A percentile compares a stretch with the other conserved stretches of the same genome.
Evolutionary conservation across 2,797 vertebrate genomes (phyloP).

Genomic region (Hydrophis major): DNA sequence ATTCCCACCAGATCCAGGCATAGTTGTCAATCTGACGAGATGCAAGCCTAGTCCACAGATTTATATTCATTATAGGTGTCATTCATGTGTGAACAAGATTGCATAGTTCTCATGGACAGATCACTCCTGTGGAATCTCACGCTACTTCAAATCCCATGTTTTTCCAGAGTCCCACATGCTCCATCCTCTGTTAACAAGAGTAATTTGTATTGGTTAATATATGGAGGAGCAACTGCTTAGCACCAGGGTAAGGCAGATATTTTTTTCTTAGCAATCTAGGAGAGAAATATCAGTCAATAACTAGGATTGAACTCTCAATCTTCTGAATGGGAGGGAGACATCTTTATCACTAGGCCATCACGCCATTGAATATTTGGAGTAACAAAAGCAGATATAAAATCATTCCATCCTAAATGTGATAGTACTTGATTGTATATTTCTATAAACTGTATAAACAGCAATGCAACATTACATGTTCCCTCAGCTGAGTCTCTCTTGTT

Average conservation of each 20-base stretch:
- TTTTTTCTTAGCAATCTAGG: not conserved
- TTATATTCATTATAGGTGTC: not conserved
- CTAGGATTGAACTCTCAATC: not conserved
- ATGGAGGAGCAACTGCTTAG: not conserved
- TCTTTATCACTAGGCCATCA: not conserved
- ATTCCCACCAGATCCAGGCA: not conserved
- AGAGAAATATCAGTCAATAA: not conserved
- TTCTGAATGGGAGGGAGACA: not conserved
- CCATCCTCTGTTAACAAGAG: not conserved
- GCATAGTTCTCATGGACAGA: not conserved
- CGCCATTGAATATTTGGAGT: not conserved
- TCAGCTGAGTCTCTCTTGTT: not conserved
- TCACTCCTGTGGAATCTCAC: not conserved
- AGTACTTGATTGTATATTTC: not conserved
- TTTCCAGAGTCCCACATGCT: not conserved
- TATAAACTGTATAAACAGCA: not conserved
- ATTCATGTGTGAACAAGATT: not conserved
- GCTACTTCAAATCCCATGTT: not conserved
- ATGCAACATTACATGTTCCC: not conserved
- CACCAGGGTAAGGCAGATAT: not conserved
- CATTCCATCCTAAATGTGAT: not conserved
- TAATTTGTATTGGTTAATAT: not conserved
- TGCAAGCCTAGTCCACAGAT: not conserved
- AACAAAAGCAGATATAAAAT: not conserved
- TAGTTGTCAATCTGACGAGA: not conserved